phyloP scores from a whole-genome alignment of 2,797 vertebrate genomes.

The Fistularia tabacaria region DNA sequence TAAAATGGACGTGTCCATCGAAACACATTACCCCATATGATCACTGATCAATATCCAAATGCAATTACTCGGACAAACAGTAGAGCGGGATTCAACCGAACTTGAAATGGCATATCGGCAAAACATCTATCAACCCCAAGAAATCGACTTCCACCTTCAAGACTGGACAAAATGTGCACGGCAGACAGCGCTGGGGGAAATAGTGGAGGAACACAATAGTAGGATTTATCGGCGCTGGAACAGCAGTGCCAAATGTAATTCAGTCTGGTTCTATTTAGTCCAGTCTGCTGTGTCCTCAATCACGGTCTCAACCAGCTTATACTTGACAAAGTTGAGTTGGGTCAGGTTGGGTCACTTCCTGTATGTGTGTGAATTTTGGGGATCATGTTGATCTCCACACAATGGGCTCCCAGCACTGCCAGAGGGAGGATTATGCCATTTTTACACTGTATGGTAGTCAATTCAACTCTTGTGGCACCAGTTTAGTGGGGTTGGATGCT shows the following conservation, averaged over 20 bases:
- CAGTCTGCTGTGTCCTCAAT: slow-evolving; percentile 29
- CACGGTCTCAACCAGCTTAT: slow-evolving; percentile 28
- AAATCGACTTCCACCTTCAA: slow-evolving; percentile 1
- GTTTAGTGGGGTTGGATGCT: no score
- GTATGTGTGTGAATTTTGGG: slow-evolving; percentile 64
- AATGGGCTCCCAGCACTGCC: slow-evolving; percentile 65
- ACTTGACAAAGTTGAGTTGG: slow-evolving; percentile 44
- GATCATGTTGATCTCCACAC: slow-evolving; percentile 74
- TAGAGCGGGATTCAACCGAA: no score
- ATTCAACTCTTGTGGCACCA: neutral
- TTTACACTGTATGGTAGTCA: slow-evolving; percentile 2
- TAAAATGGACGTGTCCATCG: no score
- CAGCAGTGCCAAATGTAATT: slow-evolving; percentile 9
- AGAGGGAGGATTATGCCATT: slow-evolving; percentile 56
- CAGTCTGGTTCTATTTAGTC: slow-evolving; percentile 49
- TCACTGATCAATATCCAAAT: no score
- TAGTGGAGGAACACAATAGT: slow-evolving; percentile 18
- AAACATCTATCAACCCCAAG: no score
- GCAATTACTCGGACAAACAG: no score
- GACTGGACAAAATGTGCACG: slow-evolving; percentile 12
- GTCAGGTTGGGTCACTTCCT: slow-evolving; percentile 69
- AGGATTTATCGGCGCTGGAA: slow-evolving; percentile 36
- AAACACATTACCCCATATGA: no score
- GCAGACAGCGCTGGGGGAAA: neutral
- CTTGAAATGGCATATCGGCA: no score